Evolutionary conservation across 1,140 invertebrate genomes (phyloP).

Genomic region (Megalopta genalis): DNA sequence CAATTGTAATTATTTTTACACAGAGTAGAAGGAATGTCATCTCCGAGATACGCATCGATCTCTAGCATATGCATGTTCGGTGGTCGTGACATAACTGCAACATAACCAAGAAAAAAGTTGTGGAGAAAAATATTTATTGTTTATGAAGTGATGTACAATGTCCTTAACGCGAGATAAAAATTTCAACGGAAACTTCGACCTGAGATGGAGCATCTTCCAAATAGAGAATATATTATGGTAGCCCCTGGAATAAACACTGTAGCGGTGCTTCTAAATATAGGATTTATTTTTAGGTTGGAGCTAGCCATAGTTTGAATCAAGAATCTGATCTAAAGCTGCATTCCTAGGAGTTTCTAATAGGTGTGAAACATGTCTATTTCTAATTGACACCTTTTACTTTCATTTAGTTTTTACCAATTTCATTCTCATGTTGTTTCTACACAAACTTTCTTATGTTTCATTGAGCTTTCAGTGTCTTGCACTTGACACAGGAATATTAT

Average conservation of each 20-base stretch:
- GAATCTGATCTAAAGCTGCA: slow-evolving; percentile 60
- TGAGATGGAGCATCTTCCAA: slow-evolving; percentile 44
- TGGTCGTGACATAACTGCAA: slow-evolving; percentile 49
- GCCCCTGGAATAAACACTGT: slow-evolving; percentile 39
- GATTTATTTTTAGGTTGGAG: slow-evolving; percentile 77
- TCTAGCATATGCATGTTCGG: slow-evolving; percentile 12
- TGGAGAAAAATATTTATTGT: slow-evolving; percentile 61
- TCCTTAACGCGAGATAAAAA: slow-evolving; percentile 24
- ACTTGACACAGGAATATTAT: background rate
- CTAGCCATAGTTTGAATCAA: slow-evolving; percentile 65
- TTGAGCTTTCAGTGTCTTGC: background rate
- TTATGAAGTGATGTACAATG: slow-evolving; percentile 50
- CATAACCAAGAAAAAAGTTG: slow-evolving; percentile 51
- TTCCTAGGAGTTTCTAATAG: slow-evolving; percentile 64
- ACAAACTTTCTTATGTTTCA: background rate
- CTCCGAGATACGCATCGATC: background rate
- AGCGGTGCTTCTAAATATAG: slow-evolving; percentile 70
- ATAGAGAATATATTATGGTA: slow-evolving; percentile 55
- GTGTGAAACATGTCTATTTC: slow-evolving; percentile 39
- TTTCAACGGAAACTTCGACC: slow-evolving; percentile 11
- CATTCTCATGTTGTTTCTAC: background rate
- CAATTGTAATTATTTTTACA: background rate
- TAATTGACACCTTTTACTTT: slow-evolving; percentile 13
- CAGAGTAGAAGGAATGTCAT: background rate
- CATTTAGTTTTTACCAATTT: background rate